A percentile compares a stretch with the other conserved stretches of the same genome.
These are phyloP conservation scores for Noctua comes DNA, from an alignment of 2,888 invertebrate species.

Conservation along the genomic window DNA sequence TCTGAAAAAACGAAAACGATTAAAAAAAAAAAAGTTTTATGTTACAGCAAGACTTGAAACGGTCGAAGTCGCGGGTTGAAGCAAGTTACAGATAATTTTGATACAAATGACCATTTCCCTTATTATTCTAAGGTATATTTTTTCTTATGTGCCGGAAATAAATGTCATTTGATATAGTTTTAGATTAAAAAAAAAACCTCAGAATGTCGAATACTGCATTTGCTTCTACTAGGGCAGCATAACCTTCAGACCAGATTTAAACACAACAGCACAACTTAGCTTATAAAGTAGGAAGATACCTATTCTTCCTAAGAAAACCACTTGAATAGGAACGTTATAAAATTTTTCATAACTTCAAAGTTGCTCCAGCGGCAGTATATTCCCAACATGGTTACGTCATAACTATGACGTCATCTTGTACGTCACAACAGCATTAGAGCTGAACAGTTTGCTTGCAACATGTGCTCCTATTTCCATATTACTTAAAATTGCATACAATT, in stretches of 20 bases:
- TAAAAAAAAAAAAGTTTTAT: neutral
- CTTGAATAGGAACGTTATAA: neutral
- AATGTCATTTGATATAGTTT: neutral
- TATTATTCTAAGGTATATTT: neutral
- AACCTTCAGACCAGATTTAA: neutral
- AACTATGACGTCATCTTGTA: slow-evolving; percentile 39
- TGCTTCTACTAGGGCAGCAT: neutral
- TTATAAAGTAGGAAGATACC: neutral
- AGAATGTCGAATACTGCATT: neutral
- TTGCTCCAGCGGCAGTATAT: neutral
- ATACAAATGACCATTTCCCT: neutral
- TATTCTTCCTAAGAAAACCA: neutral
- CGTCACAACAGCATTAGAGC: slow-evolving; percentile 27
- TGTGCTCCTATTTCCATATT: slow-evolving; percentile 24
- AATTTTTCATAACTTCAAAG: slow-evolving; percentile 25
- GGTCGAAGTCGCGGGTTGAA: neutral
- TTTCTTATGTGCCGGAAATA: neutral
- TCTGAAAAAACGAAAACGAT: too few relatives aligned
- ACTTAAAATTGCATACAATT: neutral
- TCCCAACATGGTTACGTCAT: slow-evolving; percentile 10
- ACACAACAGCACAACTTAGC: too few relatives aligned
- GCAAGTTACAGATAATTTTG: too few relatives aligned
- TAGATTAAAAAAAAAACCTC: neutral
- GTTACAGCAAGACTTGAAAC: neutral
- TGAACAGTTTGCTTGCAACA: slow-evolving; percentile 31